A percentile compares a stretch with the other conserved stretches of the same genome.
phyloP scores from a whole-genome alignment of 2,797 vertebrate species.

The Amblyopsis hoosieri region DNA sequence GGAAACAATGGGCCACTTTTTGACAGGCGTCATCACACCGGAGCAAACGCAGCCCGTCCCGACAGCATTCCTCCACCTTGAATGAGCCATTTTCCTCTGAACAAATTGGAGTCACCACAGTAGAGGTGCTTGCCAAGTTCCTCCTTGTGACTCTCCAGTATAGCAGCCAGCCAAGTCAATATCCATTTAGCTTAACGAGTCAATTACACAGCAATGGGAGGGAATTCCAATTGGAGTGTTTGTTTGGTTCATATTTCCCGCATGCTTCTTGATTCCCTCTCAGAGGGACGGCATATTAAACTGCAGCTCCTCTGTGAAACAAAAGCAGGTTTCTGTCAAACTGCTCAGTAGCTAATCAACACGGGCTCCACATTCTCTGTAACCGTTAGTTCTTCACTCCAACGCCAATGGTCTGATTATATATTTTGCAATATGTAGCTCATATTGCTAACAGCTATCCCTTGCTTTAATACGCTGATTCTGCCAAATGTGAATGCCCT shows the following conservation, averaged over 20 bases:
- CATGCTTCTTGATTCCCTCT: slow-evolving; percentile 17
- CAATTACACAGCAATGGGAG: not conserved
- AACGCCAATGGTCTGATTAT: slow-evolving; percentile 13
- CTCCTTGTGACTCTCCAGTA: slow-evolving; percentile 23
- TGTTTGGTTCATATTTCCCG: slow-evolving; percentile 7
- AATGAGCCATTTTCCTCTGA: slow-evolving; percentile 25
- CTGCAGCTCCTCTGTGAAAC: not conserved
- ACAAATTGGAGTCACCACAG: slow-evolving; percentile 6
- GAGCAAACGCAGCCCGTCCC: slow-evolving; percentile 33
- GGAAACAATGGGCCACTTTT: too few relatives aligned
- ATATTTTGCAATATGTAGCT: slow-evolving; percentile 23
- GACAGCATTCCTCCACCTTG: slow-evolving; percentile 10
- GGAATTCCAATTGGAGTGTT: slow-evolving; percentile 8
- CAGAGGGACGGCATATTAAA: not conserved
- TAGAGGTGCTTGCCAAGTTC: slow-evolving; percentile 2
- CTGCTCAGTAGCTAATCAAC: not conserved
- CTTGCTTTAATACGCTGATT: slow-evolving; percentile 17
- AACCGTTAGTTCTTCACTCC: not conserved
- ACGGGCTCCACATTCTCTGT: not conserved
- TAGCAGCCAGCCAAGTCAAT: slow-evolving; percentile 7
- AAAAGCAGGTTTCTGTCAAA: slow-evolving; percentile 8
- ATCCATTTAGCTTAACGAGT: slow-evolving; percentile 19
- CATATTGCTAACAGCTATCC: slow-evolving; percentile 33
- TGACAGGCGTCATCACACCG: slow-evolving; percentile 7
- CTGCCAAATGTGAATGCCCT: slow-evolving; percentile 10